These are phyloP conservation scores for Tamias sibiricus DNA, from an alignment of 2,113 vertebrate species.

Conservation along the genomic window DNA sequence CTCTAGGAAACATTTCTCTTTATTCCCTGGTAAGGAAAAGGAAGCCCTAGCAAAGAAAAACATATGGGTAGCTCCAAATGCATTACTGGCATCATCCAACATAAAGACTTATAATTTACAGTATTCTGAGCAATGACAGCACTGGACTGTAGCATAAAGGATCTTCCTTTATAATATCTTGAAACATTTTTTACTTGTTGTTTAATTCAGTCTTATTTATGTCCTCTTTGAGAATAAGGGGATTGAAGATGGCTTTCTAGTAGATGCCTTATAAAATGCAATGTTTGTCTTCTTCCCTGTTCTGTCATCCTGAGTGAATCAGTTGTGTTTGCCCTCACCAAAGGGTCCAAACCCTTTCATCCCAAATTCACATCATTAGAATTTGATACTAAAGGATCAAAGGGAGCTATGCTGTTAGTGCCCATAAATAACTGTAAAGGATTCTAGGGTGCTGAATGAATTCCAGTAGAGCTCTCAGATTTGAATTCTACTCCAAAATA, in stretches of 20 bases:
- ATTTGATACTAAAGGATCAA: background rate
- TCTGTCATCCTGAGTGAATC: background rate
- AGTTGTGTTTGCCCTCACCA: background rate
- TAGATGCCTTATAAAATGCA: background rate
- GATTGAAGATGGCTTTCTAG: conserved; percentile 6
- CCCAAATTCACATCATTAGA: background rate
- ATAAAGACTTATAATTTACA: background rate
- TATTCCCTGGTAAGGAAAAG: background rate
- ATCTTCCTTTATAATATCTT: background rate
- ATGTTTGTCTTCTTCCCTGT: background rate
- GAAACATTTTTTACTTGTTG: background rate
- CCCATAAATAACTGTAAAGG: background rate
- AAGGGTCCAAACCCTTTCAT: background rate
- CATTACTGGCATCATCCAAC: background rate
- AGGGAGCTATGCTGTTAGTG: background rate
- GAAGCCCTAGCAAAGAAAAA: conserved; percentile 14
- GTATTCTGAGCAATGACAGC: background rate
- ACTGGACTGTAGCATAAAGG: background rate
- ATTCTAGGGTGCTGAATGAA: background rate
- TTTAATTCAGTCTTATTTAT: conserved; percentile 4
- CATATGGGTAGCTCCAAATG: background rate
- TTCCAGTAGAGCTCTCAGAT: background rate
- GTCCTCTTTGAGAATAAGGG: background rate
- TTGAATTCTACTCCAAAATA: conserved; percentile 1
- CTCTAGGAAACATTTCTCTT: background rate